Conservation (phyloP, 2,797 vertebrate species). For the Cottoperca gobio region DNA sequence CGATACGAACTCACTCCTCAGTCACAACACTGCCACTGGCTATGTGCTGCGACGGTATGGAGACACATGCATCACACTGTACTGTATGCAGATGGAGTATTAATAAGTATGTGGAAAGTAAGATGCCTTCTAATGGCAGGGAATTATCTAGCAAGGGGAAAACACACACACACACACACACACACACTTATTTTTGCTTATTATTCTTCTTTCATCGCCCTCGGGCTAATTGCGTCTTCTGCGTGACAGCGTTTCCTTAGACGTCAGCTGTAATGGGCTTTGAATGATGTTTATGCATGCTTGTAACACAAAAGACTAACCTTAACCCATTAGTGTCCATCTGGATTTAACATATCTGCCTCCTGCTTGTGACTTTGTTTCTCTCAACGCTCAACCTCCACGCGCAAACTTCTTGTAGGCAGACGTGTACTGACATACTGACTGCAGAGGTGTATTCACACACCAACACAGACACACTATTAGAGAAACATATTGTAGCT, state of each 20-base stretch:
- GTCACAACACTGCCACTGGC: conserved; percentile 63
- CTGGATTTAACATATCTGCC: conserved; percentile 59
- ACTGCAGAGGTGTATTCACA: neutral
- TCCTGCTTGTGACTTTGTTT: conserved; percentile 2
- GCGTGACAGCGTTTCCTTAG: conserved; percentile 65
- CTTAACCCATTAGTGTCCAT: conserved; percentile 78
- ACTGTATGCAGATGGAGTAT: conserved; percentile 27
- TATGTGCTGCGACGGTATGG: conserved; percentile 13
- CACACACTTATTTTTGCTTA: conserved; percentile 44
- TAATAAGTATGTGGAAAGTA: conserved; percentile 57
- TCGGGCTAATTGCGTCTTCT: conserved; percentile 69
- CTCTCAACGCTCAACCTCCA: conserved; percentile 27
- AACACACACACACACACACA: conserved; percentile 17
- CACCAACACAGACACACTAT: neutral
- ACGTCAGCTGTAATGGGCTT: conserved; percentile 69
- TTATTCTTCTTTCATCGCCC: conserved; percentile 60
- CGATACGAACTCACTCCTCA: too few species aligned
- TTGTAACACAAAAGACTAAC: conserved; percentile 68
- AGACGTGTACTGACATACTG: conserved; percentile 5
- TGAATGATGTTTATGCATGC: conserved; percentile 59
- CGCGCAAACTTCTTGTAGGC: neutral
- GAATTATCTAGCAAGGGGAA: conserved; percentile 17
- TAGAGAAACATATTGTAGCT: neutral
- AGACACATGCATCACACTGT: conserved; percentile 5
- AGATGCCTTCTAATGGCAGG: conserved; percentile 32